A percentile compares a stretch with the other conserved stretches of the same genome.
Evolutionary conservation across 2,888 invertebrate genomes (phyloP).

Genomic region (Idaea biselata): DNA sequence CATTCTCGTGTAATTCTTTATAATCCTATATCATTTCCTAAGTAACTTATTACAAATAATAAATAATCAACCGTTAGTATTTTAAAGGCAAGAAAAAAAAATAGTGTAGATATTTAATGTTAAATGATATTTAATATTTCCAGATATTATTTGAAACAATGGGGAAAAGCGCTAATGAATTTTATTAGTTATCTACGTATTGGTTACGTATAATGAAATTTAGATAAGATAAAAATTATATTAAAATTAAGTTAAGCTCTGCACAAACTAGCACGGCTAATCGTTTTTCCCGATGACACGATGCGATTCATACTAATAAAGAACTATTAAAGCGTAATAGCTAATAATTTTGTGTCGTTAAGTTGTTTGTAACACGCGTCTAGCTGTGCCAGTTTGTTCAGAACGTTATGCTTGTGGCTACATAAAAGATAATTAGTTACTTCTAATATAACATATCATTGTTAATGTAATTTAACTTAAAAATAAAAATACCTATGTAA

Average conservation of each 20-base stretch:
- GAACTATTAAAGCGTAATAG: too few species aligned
- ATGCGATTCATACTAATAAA: too few species aligned
- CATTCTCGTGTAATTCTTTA: too few species aligned
- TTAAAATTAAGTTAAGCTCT: not conserved
- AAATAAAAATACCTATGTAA: not conserved
- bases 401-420: not conserved
- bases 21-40: not conserved
- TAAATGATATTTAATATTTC: not conserved
- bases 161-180: conserved; percentile 79
- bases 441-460: not conserved
- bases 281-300: not conserved
- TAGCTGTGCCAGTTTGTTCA: not conserved
- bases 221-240: not conserved
- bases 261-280: not conserved
- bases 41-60: not conserved
- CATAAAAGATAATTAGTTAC: not conserved
- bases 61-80: not conserved
- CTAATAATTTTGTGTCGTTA: not conserved
- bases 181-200: conserved; percentile 46
- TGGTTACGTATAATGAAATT: conserved; percentile 22
- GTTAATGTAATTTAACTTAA: not conserved
- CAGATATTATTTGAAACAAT: conserved; percentile 40
- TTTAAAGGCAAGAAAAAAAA: not conserved
- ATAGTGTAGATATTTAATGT: not conserved
- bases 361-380: not conserved